Evolutionary conservation across 2,888 invertebrate genomes (phyloP), one percentile per base, ranked within the genome.

Genomic region (Anodontia alba): DNA sequence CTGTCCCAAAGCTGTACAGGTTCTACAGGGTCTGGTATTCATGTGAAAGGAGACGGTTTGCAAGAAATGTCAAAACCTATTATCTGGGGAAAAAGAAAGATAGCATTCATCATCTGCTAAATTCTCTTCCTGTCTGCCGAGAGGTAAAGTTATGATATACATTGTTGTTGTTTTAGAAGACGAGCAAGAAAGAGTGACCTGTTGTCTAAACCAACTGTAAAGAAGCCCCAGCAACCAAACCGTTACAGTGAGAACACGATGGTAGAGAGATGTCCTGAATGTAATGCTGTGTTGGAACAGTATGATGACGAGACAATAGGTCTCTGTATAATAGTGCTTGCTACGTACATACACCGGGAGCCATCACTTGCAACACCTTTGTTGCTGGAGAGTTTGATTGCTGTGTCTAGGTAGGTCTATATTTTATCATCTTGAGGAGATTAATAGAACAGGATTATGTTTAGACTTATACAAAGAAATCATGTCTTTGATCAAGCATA

Each of bases 231-330:
- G 0, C 70, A 82, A 15, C 80, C 84, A 36, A 82, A 78, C 68
- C 82, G 92, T 12, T 90, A 87, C 76, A 88, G 91, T 69, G 92
- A 92, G 79, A 91, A 87, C 68, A 84, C 93, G 5, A 89, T 94
- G 89, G 91, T 94, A 29, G 94, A 94, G 76, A 84, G 92, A 26
- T 98, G 98, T 93, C 96, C 97, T 0, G 98, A 98, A 93, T 99
- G 99, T 94, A 98, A 98, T 23, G 96, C 97, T 0, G 88, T 92
- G 5, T 81, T 94, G 72, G 94, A 94, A 82, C 91, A 98, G 93
- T 99, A 99, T 95, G 98, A 98, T 85, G 99, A 99, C 94, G 99
- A 99, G 94, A 99, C 99, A 94, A 96, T 99, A 79, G 98, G 98
- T 0, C 96, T 99, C 75, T 97, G 98, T 91, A 97, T 99, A 89